Evolutionary conservation across 1,140 invertebrate genomes (phyloP), one percentile per base, ranked within the genome.

Genomic region (Acromyrmex heyeri): DNA sequence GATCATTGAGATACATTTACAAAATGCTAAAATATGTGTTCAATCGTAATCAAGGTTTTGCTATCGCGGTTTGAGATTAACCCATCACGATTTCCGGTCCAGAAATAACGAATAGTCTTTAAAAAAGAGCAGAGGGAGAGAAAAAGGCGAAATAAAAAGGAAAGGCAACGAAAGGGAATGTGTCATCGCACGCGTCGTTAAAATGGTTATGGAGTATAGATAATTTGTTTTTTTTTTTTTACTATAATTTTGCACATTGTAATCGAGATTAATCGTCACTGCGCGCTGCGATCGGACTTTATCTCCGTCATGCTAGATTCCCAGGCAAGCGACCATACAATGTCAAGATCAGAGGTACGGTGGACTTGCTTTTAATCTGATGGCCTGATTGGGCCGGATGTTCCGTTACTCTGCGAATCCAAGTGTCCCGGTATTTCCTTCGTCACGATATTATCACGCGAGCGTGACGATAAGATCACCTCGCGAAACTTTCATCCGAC

Each of bases 401-500:
- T 82, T 73, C 79, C 79, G 67, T 82, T 82, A 82, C 38, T 34
- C 21, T 16, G 64, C 64, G 77, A 69, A 21, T 44, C 44, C 12
- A 53, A 73, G 79, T 72, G 79, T 82, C 67, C 24, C 79, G 34
- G 24, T 34, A 24, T 70, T 82, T 81, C 53, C 65, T 59, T 30
- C 67, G 55, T 55, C 50, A 27, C 16, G 79, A 82, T 82, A 82
- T 73, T 82, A 30, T 67, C 24, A 34, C 55, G 67, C 67, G 79
- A 82, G 27, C 65, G 21, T 6, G 53, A 34, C 50, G 78, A 82
- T 82, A 82, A 73, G 53, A 82, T 82, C 79, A 34, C 16, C 21
- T n/a, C 67, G 67, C 34, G 65, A 69, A 70, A 70, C 81, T 89
- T 67, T 88, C 87, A 73, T 61, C 8, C 55, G 65, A n/a, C 3